phyloP scores from a whole-genome alignment of 2,113 vertebrate genomes.

The Myrmophylax atrothorax region DNA sequence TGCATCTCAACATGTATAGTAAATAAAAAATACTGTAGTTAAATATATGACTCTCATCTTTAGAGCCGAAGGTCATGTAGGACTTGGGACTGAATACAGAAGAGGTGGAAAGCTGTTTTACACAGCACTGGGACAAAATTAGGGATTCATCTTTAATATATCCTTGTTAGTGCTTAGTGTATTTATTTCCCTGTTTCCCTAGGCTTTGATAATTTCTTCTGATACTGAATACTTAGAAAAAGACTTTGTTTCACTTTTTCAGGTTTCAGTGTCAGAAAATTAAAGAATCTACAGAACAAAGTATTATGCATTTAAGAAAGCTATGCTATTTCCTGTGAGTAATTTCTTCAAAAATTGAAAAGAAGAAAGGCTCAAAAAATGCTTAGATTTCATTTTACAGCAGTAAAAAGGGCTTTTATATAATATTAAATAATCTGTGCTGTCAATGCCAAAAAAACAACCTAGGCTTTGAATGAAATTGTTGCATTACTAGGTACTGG shows the following conservation, averaged over 20 bases:
- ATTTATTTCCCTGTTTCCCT: background rate
- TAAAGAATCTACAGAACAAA: background rate
- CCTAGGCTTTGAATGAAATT: background rate
- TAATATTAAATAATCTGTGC: background rate
- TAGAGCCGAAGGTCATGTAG: constrained; percentile 29
- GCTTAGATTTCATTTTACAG: background rate
- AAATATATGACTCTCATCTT: constrained; percentile 57
- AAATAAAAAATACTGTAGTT: constrained; percentile 66
- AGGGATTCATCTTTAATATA: background rate
- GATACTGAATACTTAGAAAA: background rate
- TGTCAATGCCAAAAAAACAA: background rate
- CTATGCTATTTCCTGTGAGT: background rate
- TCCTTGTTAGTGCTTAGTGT: background rate
- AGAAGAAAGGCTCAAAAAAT: background rate
- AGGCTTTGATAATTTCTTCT: constrained; percentile 17
- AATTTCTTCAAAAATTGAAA: constrained; percentile 5
- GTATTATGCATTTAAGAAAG: background rate
- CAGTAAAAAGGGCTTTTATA: constrained; percentile 5
- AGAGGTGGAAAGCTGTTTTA: background rate
- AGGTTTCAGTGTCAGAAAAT: background rate
- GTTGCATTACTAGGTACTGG: background rate
- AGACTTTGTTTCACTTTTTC: background rate
- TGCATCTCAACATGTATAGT: constrained; percentile 49
- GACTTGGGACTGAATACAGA: constrained; percentile 24
- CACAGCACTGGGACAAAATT: background rate